These are phyloP conservation scores for Microtus ochrogaster DNA, from an alignment of 2,113 vertebrate genomes.

Conservation along the genomic window DNA sequence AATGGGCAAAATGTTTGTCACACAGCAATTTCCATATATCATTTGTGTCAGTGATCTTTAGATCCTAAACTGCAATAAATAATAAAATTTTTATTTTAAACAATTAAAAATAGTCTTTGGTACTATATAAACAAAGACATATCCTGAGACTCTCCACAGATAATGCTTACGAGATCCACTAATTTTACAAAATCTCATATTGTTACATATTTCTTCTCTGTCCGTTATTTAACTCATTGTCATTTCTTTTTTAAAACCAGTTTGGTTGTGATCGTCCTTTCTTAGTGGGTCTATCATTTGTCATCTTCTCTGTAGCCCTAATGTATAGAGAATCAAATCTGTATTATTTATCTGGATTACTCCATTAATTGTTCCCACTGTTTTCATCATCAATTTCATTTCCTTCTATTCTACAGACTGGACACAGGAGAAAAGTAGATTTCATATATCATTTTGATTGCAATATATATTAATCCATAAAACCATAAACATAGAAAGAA, in stretches of 20 bases:
- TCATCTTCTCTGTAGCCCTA: neutral
- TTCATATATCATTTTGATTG: neutral
- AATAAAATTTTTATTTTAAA: neutral
- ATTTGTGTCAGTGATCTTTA: neutral
- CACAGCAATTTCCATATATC: neutral
- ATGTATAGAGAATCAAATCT: neutral
- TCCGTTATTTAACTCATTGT: neutral
- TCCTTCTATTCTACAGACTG: neutral
- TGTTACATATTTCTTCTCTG: neutral
- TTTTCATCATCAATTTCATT: neutral
- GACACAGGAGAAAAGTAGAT: neutral
- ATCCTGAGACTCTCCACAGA: neutral
- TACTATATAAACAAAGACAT: neutral
- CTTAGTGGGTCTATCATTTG: neutral
- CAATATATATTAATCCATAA: neutral
- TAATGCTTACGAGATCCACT: neutral
- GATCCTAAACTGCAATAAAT: neutral
- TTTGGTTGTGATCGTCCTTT: neutral
- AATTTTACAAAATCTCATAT: neutral
- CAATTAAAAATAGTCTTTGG: neutral
- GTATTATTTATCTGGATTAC: neutral
- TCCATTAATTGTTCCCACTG: neutral
- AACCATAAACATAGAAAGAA: neutral
- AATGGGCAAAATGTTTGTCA: conserved; percentile 42
- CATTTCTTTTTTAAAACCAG: too few relatives aligned